Base-by-base conservation (phyloP, 2,797 vertebrate genomes). In the Limnodromus scolopaceus region DNA sequence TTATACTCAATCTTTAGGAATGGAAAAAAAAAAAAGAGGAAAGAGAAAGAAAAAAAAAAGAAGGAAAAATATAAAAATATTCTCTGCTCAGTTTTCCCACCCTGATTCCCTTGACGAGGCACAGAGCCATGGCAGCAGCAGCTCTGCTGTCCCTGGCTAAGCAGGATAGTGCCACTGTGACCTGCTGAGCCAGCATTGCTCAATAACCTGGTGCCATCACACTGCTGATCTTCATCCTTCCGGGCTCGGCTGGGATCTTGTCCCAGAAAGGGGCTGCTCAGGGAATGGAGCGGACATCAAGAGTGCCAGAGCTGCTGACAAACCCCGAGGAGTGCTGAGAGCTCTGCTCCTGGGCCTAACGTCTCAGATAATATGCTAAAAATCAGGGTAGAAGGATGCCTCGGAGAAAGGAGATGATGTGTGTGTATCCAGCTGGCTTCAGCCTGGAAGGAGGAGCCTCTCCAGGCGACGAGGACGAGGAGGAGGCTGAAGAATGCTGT, bases 1-100 rank as follows among this genome's bases (percentile, higher is more conserved):
- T 98, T 98, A 98, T 98, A 97, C 97, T 97, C 96, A 98, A 97
- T 95, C 97, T 98, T 96, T 78, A 97, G 96, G 97, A 98, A 98
- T 85, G 43, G 81, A 92, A 86, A 82, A 95, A 94, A 94, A 86
- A 82, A 95, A 94, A 94, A 96, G 14, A 27, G 22, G 22, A 91
- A 95, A 96, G 95, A 84, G 76, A 95, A 94, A 46, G 45, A 83
- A 65, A 89, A 79, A 75, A 66, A 93, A 77, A 82, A 64, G 38
- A 57, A 87, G 68, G 81, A 79, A 95, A 94, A 96, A 76, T 61
- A 90, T 54, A 96, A 94, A 91, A 95, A 94, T 81, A 91, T 32
- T 82, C 89, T 80, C 51, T 79, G 68, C 46, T 80, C 54, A 27
- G 76, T 96, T 95, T 96, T 63, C 71, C 55, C 58, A 92, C 61